These are phyloP conservation scores for Eulemur rufifrons DNA, from an alignment of 2,113 vertebrate genomes.

Conservation along the genomic window DNA sequence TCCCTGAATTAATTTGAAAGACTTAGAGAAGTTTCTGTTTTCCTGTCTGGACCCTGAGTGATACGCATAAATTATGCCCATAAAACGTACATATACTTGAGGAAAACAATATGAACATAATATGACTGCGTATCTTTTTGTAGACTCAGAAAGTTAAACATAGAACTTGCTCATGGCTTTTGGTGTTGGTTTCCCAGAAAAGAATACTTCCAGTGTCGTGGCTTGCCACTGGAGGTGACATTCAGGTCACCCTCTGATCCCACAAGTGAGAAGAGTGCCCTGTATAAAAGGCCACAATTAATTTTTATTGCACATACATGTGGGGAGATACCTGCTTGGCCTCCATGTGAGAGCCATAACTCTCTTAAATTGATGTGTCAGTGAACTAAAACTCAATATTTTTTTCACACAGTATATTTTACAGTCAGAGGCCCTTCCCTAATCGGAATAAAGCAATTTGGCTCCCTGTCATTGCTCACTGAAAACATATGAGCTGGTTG, in stretches of 20 bases:
- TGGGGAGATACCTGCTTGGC: slow-evolving; percentile 86
- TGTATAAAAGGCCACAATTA: slow-evolving; percentile 84
- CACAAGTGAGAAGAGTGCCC: slow-evolving; percentile 66
- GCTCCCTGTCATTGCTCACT: slow-evolving; percentile 89
- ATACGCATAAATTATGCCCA: not conserved
- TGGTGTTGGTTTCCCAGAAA: slow-evolving; percentile 16
- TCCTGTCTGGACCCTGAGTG: not conserved
- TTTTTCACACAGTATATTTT: slow-evolving; percentile 86
- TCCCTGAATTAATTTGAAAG: slow-evolving; percentile 56
- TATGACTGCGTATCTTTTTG: not conserved
- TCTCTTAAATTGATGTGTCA: slow-evolving; percentile 90
- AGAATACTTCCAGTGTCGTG: not conserved
- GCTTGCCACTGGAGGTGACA: slow-evolving; percentile 60
- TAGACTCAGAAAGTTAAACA: slow-evolving; percentile 23
- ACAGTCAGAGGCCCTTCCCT: slow-evolving; percentile 87
- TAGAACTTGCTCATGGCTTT: slow-evolving; percentile 12
- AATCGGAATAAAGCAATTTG: slow-evolving; percentile 90
- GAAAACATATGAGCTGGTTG: slow-evolving; percentile 88
- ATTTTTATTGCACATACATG: slow-evolving; percentile 88
- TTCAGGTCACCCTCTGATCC: slow-evolving; percentile 68
- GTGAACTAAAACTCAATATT: slow-evolving; percentile 88
- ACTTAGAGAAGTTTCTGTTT: slow-evolving; percentile 52
- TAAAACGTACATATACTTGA: not conserved
- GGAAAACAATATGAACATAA: not conserved
- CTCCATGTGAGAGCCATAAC: slow-evolving; percentile 86